Conservation (phyloP, 2,888 invertebrate genomes). For the Schrankia costaestrigalis region DNA sequence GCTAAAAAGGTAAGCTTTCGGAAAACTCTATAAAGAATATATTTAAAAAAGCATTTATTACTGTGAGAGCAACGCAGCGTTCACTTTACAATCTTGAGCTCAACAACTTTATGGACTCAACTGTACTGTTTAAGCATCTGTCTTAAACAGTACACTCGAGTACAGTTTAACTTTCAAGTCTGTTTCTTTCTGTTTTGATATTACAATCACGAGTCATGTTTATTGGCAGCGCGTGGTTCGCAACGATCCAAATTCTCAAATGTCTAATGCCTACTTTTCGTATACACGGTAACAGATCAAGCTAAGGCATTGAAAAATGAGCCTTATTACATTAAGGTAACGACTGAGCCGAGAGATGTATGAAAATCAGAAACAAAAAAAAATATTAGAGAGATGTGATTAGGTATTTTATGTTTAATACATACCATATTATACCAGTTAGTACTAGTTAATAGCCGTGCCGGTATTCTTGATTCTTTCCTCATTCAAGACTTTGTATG, state of each 20-base stretch:
- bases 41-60: neutral
- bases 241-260: neutral
- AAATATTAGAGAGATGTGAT: neutral
- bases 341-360: neutral
- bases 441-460: too few species aligned
- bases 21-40: too few species aligned
- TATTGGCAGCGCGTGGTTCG: neutral
- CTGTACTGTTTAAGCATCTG: too few species aligned
- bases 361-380: neutral
- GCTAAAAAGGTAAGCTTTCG: too few species aligned
- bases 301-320: neutral
- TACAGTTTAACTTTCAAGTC: neutral
- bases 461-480: too few species aligned
- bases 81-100: neutral
- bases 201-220: conserved; percentile 1
- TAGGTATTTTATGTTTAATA: neutral
- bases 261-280: neutral
- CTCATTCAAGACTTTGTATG: too few species aligned
- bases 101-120: too few species aligned
- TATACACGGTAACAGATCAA: too few species aligned
- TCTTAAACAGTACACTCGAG: neutral
- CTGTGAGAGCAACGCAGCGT: neutral
- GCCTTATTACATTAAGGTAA: neutral
- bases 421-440: too few species aligned
- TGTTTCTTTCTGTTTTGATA: neutral